Conservation (phyloP, 2,113 vertebrate genomes). For the Sakesphorus luctuosus region DNA sequence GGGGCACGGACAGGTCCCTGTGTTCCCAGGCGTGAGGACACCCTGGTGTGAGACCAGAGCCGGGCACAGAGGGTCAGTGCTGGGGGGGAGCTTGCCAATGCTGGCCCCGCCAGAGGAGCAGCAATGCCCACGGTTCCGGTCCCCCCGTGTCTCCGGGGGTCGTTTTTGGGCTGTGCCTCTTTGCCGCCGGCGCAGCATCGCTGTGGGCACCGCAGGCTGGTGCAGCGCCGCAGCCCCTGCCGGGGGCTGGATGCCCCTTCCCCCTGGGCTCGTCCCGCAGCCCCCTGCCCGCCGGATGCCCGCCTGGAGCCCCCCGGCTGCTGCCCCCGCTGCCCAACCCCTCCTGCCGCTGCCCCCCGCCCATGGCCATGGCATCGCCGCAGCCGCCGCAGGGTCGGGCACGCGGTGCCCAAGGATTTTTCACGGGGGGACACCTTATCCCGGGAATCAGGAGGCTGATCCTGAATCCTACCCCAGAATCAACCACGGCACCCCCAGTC, state of each 20-base stretch:
- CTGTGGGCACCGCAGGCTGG: neutral
- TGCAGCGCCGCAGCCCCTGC: neutral
- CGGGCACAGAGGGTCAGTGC: rapidly evolving
- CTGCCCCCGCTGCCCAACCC: rapidly evolving
- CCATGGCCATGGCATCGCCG: neutral
- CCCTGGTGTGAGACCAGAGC: neutral
- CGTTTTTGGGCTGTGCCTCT: neutral
- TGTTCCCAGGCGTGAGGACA: rapidly evolving
- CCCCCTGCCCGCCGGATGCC: neutral
- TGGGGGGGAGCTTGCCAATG: neutral
- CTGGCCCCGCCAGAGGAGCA: neutral
- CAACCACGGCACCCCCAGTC: neutral
- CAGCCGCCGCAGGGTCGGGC: neutral
- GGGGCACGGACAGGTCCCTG: rapidly evolving
- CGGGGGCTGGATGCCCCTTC: neutral
- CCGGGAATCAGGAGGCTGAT: neutral
- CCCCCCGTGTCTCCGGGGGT: neutral
- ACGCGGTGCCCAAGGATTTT: neutral
- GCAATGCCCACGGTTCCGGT: neutral
- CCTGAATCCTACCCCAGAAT: neutral
- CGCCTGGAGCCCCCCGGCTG: rapidly evolving
- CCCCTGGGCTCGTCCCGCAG: rapidly evolving
- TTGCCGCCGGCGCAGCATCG: neutral
- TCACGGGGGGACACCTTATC: neutral
- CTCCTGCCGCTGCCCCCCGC: neutral